Base-by-base conservation (phyloP, 2,113 vertebrate species). In the Brachyistius frenatus region DNA sequence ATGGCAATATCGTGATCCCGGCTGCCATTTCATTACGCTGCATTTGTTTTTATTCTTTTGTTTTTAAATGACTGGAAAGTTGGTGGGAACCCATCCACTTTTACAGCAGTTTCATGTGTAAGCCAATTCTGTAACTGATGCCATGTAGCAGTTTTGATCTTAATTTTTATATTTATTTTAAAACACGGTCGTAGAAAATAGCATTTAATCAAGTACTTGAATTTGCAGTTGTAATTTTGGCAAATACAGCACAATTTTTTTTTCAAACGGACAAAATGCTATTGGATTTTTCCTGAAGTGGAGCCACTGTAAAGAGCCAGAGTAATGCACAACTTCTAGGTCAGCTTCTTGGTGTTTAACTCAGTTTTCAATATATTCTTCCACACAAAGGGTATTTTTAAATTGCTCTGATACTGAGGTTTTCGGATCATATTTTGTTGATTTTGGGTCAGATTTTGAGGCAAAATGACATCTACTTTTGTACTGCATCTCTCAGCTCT, bases 111-210 rank as follows among this genome's bases (percentile, higher is more conserved):
- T 64, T 37, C 47, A 23, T 32, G 15, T 80, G 36, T 55, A 57
- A 64, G 69, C 76, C 71, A 79, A 60, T 56, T 80, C 8, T 86
- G 73, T 76, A 79, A 63, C 61, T 10, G 77, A 88, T 79, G 80
- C 84, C 65, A 74, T 77, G 67, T 76, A 73, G 57, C 65, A 58
- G 50, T 76, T 80, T 64, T 72, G 14, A 75, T 81, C 64, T 77
- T 82, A 71, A 74, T 81, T 78, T 75, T 78, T 81, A 60, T 87
- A 87, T 91, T 91, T 80, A 81, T 82, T 91, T 89, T 67, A 61
- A 79, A 86, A 77, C 30, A n/a, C 47, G 32, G 47, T 70, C 32
- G 73, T 52, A 66, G 16, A 70, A 75, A 57, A 31, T 5, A 67
- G 31, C 10, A 31, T 73, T 62, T 61, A 77, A 70, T 85, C 37